Percentiles rank a stretch among this genome's conserved stretches.
Conservation (phyloP, 2,888 invertebrate genomes). For the Eupithecia dodoneata region DNA sequence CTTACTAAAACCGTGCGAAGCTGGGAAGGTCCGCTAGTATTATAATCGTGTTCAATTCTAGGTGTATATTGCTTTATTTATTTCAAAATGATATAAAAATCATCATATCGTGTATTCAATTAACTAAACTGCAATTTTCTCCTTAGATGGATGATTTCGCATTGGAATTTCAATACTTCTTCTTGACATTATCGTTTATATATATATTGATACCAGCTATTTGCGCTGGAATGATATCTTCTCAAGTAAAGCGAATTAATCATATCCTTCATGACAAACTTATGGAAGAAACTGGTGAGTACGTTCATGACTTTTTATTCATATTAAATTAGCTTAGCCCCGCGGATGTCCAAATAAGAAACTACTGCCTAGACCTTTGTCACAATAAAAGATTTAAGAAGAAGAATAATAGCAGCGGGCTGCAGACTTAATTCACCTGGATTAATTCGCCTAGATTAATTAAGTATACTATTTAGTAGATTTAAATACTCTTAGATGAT, state of each 20-base stretch:
- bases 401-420: no score
- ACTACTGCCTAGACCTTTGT: no score
- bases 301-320: neutral
- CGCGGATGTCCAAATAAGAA: no score
- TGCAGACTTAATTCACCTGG: no score
- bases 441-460: no score
- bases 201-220: slow-evolving; percentile 21
- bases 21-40: neutral
- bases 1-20: no score
- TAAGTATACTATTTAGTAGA: no score
- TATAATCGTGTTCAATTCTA: no score
- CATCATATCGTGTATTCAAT: neutral
- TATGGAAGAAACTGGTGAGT: slow-evolving; percentile 15
- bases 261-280: slow-evolving; percentile 25
- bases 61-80: no score
- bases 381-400: no score
- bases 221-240: slow-evolving; percentile 20
- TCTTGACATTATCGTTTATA: neutral
- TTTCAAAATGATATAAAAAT: neutral
- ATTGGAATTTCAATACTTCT: neutral
- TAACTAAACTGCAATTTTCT: neutral
- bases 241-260: slow-evolving; percentile 22
- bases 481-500: no score
- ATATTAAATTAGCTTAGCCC: no score
- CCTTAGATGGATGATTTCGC: neutral